phyloP scores from a whole-genome alignment of 2,888 invertebrate species.

The Standfussiana lucernea region DNA sequence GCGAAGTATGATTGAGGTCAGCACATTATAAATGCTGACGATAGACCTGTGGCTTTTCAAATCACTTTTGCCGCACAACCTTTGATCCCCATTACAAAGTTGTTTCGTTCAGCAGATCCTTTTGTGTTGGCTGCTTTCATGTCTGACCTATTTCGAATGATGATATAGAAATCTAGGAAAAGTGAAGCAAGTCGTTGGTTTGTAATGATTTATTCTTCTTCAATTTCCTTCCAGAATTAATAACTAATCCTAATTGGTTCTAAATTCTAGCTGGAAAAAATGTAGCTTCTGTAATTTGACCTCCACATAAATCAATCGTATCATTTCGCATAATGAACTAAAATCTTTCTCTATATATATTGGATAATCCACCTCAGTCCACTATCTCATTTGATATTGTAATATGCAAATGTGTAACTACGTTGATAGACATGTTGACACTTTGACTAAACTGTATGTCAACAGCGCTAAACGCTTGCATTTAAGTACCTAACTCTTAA shows the following conservation, averaged over 20 bases:
- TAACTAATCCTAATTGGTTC: neutral
- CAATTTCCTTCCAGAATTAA: neutral
- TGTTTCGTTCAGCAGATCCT: constrained; percentile 17
- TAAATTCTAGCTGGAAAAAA: neutral
- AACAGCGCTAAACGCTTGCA: neutral
- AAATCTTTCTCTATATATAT: neutral
- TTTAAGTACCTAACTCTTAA: neutral
- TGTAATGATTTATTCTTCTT: neutral
- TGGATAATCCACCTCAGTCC: neutral
- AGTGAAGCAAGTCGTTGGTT: neutral
- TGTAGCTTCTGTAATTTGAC: neutral
- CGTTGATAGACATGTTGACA: too few species aligned
- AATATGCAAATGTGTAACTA: neutral
- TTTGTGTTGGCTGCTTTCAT: constrained; percentile 33
- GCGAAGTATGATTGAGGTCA: constrained; percentile 52
- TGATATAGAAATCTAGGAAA: constrained; percentile 18
- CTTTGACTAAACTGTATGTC: neutral
- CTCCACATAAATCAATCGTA: neutral
- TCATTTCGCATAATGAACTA: neutral
- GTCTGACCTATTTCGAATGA: constrained; percentile 14
- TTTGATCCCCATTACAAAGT: constrained; percentile 38
- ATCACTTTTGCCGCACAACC: constrained; percentile 38
- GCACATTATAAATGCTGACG: constrained; percentile 28
- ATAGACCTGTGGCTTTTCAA: constrained; percentile 48
- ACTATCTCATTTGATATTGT: neutral